Base-by-base conservation (phyloP, 2,888 invertebrate species). In the Sphinx pinastri region DNA sequence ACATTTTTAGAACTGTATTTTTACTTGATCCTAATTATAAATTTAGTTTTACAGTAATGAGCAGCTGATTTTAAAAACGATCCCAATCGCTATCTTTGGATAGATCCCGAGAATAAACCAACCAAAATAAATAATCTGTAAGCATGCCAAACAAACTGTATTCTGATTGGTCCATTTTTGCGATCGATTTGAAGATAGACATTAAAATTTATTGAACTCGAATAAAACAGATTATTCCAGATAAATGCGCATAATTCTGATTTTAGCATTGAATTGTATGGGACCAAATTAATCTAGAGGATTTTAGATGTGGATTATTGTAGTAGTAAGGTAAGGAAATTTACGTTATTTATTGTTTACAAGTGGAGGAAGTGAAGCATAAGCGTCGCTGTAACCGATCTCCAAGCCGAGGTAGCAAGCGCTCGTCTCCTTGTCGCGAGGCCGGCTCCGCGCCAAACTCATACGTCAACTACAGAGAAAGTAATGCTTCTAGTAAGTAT, bases 401-500 rank as follows among this genome's bases (percentile, higher is more conserved):
- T 6, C 47, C 63, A 6, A 31, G 14, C 14, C 47, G 49, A 49
- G 47, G 47, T 12, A 49, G 77, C n/a, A 69, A 69, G 63, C 12
- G 54, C 1, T 70, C 79, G 10, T 71, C 74, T 47, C 76, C 68
- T 31, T 73, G 74, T 58, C 71, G 70, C 16, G 45, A 67, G 38
- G 31, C 68, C 3, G 12, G 54, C 12, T 73, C 79, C 0, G 52
- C 69, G 16, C 77, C 78, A 1, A 49, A 69, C 8, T 73, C 75
- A 5, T 72, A 70, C 38, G 76, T 79, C 7, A 77, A 70, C 1
- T 89, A 88, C 75, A 78, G 83, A 67, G 89, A 90, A 57, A 89
- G 85, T 72, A 82, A 86, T 72, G 75, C 89, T 16, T 89, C 90
- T 67, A 81, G 90, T 90, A 75, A 88, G 84, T 75, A 57, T 8